phyloP scores from a whole-genome alignment of 1,140 invertebrate species.

The Heliconius eleuchia region DNA sequence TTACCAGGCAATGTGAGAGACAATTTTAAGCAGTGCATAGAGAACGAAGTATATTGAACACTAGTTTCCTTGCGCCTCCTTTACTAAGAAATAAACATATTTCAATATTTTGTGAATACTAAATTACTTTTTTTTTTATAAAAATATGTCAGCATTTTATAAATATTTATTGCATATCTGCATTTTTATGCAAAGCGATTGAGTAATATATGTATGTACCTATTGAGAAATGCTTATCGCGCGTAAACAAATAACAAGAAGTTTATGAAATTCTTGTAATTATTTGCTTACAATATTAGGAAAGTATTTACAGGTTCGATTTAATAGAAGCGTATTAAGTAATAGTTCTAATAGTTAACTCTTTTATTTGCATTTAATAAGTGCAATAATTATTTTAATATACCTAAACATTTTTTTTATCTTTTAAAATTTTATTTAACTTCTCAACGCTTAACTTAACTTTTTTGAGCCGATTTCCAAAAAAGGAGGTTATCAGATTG shows the following conservation, averaged over 20 bases:
- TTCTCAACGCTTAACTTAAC: background rate
- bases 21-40: no score
- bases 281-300: background rate
- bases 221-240: background rate
- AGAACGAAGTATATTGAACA: no score
- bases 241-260: conserved; percentile 10
- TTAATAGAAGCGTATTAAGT: background rate
- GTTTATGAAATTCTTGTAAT: background rate
- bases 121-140: no score
- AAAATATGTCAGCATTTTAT: no score
- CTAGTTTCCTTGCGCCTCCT: no score
- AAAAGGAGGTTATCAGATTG: background rate
- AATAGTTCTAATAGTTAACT: no score
- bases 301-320: background rate
- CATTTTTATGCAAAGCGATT: background rate
- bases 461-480: background rate
- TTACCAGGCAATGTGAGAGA: no score
- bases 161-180: background rate
- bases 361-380: no score
- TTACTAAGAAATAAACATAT: no score
- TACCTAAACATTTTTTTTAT: background rate
- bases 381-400: no score
- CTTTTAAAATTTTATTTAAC: background rate
- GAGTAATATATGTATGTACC: background rate
- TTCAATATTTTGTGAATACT: no score